These are phyloP conservation scores for Pitangus sulphuratus DNA, from an alignment of 2,797 vertebrate genomes.

Conservation along the genomic window DNA sequence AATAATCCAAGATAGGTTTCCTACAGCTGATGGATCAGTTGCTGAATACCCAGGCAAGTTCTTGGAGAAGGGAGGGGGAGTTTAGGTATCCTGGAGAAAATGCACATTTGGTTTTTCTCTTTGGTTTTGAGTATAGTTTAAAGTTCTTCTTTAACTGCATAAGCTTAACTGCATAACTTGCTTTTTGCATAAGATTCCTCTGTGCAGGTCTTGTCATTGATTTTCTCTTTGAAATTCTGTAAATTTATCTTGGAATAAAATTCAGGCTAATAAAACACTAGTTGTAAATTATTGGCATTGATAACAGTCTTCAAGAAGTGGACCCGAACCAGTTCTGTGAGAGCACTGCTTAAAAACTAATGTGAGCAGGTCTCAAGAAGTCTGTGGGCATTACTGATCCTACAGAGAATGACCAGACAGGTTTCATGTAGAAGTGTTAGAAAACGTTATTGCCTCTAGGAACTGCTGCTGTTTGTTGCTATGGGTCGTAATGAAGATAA, in stretches of 20 bases:
- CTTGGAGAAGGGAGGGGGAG: conserved; percentile 31
- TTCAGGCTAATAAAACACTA: not conserved
- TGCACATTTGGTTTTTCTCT: not conserved
- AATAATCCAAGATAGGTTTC: conserved; percentile 33
- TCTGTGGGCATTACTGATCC: not conserved
- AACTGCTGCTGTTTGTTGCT: conserved; percentile 36
- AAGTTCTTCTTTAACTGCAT: conserved; percentile 1
- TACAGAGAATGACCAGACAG: conserved; percentile 28
- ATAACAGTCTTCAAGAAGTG: conserved; percentile 25
- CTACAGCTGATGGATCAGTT: conserved; percentile 34
- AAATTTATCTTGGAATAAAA: conserved; percentile 22
- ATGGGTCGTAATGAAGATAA: conserved; percentile 37
- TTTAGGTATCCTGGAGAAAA: conserved; percentile 24
- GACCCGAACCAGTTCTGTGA: not conserved
- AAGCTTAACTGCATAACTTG: not conserved
- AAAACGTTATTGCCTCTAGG: not conserved
- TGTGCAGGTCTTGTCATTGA: not conserved
- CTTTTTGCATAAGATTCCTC: not conserved
- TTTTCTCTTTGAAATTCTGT: conserved; percentile 28
- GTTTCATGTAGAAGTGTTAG: conserved; percentile 10
- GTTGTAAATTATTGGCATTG: conserved; percentile 9
- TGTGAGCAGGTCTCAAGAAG: not conserved
- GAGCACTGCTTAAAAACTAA: not conserved
- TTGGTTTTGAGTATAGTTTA: conserved; percentile 9
- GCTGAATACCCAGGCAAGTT: conserved; percentile 21